Percentiles rank a stretch among this genome's conserved stretches.
Conservation (phyloP, 2,888 invertebrate genomes). For the Hedya salicella region DNA sequence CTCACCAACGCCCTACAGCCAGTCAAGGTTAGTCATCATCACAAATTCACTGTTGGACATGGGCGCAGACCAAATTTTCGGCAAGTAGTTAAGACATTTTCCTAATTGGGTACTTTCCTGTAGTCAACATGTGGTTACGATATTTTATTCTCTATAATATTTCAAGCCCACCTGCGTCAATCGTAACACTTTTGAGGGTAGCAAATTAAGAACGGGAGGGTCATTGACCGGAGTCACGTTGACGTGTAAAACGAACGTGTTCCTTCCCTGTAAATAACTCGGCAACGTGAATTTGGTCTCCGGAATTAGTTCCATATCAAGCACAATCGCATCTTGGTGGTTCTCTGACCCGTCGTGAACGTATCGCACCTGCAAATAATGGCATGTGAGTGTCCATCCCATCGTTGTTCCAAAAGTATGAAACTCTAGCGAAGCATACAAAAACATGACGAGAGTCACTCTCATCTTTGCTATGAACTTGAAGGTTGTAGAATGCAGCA, state of each 20-base stretch:
- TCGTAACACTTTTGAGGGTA: constrained; percentile 89
- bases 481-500: too few species aligned
- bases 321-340: constrained; percentile 91
- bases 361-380: constrained; percentile 87
- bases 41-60: too few species aligned
- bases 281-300: constrained; percentile 90
- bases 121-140: too few species aligned
- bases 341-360: constrained; percentile 95
- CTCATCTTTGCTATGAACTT: too few species aligned
- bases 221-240: constrained; percentile 95
- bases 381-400: neutral
- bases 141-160: neutral
- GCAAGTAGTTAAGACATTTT: too few species aligned
- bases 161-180: constrained; percentile 87
- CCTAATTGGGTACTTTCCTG: too few species aligned
- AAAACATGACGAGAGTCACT: too few species aligned
- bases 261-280: constrained; percentile 91
- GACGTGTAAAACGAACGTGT: constrained; percentile 93
- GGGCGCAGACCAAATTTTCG: too few species aligned
- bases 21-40: constrained; percentile 86
- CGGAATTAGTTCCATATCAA: constrained; percentile 92
- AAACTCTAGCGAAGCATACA: neutral
- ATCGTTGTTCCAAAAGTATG: neutral
- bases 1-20: constrained; percentile 90
- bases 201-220: constrained; percentile 91